Base-by-base conservation (phyloP, 2,888 invertebrate species). In the Cepaea hortensis region DNA sequence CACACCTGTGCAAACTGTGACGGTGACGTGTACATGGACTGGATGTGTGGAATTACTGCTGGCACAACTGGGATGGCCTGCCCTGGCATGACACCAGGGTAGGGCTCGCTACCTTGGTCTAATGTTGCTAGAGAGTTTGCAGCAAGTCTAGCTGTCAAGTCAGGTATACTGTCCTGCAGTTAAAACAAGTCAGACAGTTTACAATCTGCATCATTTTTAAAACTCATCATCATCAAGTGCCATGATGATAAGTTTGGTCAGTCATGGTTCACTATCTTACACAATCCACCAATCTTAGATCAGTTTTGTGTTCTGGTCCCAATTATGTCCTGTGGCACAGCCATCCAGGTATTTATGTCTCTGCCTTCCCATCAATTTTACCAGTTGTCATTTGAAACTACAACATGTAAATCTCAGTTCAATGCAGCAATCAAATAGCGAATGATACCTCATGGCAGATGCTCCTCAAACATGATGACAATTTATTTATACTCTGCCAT, bases 1-100 rank as follows among this genome's bases (percentile, higher is more conserved):
- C 55, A 70, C 55, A 84, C 84, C 84, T 84, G 80, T 55, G 77
- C 13, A 46, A 79, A 80, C 50, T 79, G 80, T 79, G 79, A 61
- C 11, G 85, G 73, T 55, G 85, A 46, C 1, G 73, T 61, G 50
- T 62, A 85, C 55, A 85, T 23, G 62, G 81, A 20, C 61, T 85
- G 85, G 18, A 55, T 62, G n/a, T 80, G 85, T 85, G 72, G 85
- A 7, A 80, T 48, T 18, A 70, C 68, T 9, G 79, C 48, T 11
- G 85, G 79, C 62, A 84, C 46, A 3, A 85, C n/a, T 2, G 73
- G 72, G 48, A 80, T 48, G 3, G 80, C 46, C 72, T 85, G 85
- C 4, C 77, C 70, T 23, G 77, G 70, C 35, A 77, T 61, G 15
- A 55, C 79, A 15, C 55, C 62, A 23, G 70, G 7, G n/a, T 79